These are phyloP conservation scores for Choloepus hoffmanni DNA, from an alignment of 2,113 vertebrate species.

Conservation along the genomic window DNA sequence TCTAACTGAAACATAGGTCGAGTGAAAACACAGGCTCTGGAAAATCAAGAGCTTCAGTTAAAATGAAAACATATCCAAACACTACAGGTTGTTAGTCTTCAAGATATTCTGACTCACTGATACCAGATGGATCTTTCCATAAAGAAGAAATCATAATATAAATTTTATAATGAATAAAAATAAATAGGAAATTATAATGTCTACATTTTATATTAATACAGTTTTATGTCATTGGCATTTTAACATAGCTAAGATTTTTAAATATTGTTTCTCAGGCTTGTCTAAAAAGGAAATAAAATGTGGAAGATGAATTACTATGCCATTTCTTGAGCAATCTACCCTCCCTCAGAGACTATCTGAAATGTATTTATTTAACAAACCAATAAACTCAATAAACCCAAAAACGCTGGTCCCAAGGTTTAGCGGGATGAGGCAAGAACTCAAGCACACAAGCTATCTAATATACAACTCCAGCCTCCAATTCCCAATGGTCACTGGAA, in stretches of 20 bases:
- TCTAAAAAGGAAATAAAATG: slow-evolving; percentile 49
- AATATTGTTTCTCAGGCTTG: not conserved
- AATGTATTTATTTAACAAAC: slow-evolving; percentile 47
- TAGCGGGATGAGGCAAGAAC: not conserved
- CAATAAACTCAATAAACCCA: slow-evolving; percentile 36
- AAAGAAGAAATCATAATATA: not conserved
- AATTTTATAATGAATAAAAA: not conserved
- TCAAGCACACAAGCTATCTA: not conserved
- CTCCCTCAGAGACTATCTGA: not conserved
- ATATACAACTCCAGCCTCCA: not conserved
- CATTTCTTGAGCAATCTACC: slow-evolving; percentile 43
- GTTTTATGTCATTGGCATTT: not conserved
- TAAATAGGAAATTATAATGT: not conserved
- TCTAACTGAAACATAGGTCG: not conserved
- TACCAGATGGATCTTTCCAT: not conserved
- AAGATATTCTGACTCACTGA: not conserved
- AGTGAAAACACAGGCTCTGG: not conserved
- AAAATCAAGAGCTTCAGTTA: slow-evolving; percentile 38
- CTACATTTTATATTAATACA: slow-evolving; percentile 20
- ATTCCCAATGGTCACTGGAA: slow-evolving; percentile 14
- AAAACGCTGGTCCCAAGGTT: slow-evolving; percentile 30
- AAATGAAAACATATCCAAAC: slow-evolving; percentile 52
- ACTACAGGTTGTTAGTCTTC: not conserved
- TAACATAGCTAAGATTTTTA: slow-evolving; percentile 44
- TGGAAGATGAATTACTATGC: slow-evolving; percentile 33